These are phyloP conservation scores for Belonocnema kinseyi DNA, from an alignment of 1,140 invertebrate genomes.

Conservation along the genomic window DNA sequence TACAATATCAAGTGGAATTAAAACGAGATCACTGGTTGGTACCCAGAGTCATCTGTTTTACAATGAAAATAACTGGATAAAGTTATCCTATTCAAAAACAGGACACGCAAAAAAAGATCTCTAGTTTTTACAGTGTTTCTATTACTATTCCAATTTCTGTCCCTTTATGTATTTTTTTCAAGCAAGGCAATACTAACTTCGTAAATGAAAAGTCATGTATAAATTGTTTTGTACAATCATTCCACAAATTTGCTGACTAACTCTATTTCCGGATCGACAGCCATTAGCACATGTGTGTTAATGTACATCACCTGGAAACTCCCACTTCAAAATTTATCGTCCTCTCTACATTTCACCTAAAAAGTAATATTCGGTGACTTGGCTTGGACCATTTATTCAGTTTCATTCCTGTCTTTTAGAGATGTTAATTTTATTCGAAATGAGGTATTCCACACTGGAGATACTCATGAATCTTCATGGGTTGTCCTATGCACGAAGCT, in stretches of 20 bases:
- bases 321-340: neutral
- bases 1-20: too few relatives aligned
- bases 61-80: too few relatives aligned
- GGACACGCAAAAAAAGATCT: too few relatives aligned
- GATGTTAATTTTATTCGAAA: slow-evolving; percentile 28
- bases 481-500: neutral
- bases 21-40: too few relatives aligned
- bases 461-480: slow-evolving; percentile 11
- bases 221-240: neutral
- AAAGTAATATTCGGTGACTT: neutral
- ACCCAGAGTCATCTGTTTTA: too few relatives aligned
- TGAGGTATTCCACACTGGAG: neutral
- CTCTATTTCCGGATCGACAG: neutral
- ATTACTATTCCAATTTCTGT: slow-evolving; percentile 35
- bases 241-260: neutral
- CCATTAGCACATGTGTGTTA: neutral
- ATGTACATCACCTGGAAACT: neutral
- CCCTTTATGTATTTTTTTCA: slow-evolving; percentile 32
- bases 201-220: neutral
- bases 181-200: slow-evolving; percentile 1
- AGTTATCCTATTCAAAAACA: too few relatives aligned
- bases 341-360: slow-evolving; percentile 1
- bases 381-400: neutral
- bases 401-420: neutral
- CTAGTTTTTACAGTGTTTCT: too few relatives aligned